These are phyloP conservation scores for Drosophila barbarae DNA, from an alignment of 2,888 invertebrate species.

Conservation along the genomic window DNA sequence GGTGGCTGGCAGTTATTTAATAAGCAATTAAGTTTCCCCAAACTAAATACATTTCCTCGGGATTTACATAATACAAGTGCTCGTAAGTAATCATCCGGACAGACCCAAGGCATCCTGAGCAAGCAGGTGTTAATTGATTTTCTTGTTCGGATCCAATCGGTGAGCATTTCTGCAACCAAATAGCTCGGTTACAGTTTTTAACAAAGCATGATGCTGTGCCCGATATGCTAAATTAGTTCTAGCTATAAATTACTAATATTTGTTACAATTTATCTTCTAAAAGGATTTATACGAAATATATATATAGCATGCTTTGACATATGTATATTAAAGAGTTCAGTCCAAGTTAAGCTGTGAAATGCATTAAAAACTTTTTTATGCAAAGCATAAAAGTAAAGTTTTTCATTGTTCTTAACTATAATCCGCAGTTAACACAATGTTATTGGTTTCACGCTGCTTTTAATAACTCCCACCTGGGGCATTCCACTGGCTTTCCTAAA, in stretches of 20 bases:
- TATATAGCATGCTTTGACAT: neutral
- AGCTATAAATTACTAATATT: neutral
- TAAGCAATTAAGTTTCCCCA: conserved; percentile 64
- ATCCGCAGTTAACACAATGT: conserved; percentile 39
- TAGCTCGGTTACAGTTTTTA: conserved; percentile 5
- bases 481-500: neutral
- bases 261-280: neutral
- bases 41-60: conserved; percentile 45
- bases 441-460: conserved; percentile 51
- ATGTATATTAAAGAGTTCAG: neutral
- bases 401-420: conserved; percentile 12
- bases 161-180: conserved; percentile 1
- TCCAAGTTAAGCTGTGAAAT: neutral
- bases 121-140: conserved; percentile 29
- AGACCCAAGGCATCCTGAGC: neutral
- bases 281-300: neutral
- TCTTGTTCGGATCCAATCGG: neutral
- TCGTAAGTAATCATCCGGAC: conserved; percentile 8
- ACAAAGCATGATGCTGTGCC: conserved; percentile 14
- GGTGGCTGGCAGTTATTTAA: conserved; percentile 52
- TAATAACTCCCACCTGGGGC: conserved; percentile 33
- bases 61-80: conserved; percentile 54
- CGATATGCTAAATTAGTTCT: neutral
- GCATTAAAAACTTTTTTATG: conserved; percentile 11
- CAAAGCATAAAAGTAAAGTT: conserved; percentile 4